Base-by-base conservation (phyloP, 2,888 invertebrate genomes). In the Andricus curvator region DNA sequence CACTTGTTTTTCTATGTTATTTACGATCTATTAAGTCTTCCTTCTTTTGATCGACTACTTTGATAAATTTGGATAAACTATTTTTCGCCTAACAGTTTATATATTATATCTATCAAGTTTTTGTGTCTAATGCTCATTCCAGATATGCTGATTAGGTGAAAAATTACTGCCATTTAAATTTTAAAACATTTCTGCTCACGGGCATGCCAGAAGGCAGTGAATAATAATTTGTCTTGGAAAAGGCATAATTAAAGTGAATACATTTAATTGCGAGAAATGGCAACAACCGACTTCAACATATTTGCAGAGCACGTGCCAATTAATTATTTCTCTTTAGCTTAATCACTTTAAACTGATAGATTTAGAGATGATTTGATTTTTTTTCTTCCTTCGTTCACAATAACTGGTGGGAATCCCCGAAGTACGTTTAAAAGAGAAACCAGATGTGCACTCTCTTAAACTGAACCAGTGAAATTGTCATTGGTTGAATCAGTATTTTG, bases 21-120 rank as follows among this genome's bases (percentile, higher is more conserved):
- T 70, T 70, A 70, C 29, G 20, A 70, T 51, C 70, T 20, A 51
- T 70, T 70, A 48, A 64, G 25, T 25, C 29, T 8, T 64, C 22
- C 2, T 17, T 64, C 64, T 64, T 29, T 48, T 25, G 51, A 70
- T 70, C 20, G 4, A n/a, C 51, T 15, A 70, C 11, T 70, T 9
- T 33, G 51, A 51, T 51, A 48, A 15, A 48, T 70, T 29, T 70
- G 29, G 48, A 56, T 70, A 25, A 68, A 48, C 48, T 68, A 68
- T 67, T 33, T 33, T 60, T 60, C 22, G 60, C 4, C 60, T 4
- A 22, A 13, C 60, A 22, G 60, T 22, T n/a, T 60, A 60, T 60
- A 60, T 22, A 60, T 22, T 60, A 22, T 22, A 22, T 60, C 22
- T 60, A 60, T 60, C 22, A 60, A 60, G 3, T 60, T 60, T 64